Base-by-base conservation (phyloP, 2,888 invertebrate genomes). In the Tenthredo livida region DNA sequence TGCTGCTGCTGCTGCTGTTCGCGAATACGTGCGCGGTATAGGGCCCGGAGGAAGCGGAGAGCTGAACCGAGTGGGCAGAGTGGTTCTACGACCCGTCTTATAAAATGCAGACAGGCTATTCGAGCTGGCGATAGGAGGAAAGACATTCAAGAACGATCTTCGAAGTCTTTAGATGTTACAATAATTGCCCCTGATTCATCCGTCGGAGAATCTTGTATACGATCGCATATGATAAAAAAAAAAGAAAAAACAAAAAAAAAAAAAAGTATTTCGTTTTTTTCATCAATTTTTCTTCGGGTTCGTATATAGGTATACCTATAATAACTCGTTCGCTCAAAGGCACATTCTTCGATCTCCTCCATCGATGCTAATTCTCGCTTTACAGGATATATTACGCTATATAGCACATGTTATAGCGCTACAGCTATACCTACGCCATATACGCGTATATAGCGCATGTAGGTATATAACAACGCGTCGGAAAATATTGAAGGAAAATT, bases 61-160 rank as follows among this genome's bases (percentile, higher is more conserved):
- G 83, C 67, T 67, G 83, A 47, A 67, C 67, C 40, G 65, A 67
- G 83, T 83, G 83, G 67, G 83, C 33, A 67, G 83, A 83, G 83
- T 83, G 67, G 83, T 83, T 83, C 67, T 83, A 83, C 83, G 61
- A 80, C 80, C 61, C 80, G 29, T 47, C 67, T 83, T 83, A 67
- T 47, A 67, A 83, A 83, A 83, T 43, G 67, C 50, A 67, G 43
- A 65, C 83, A 43, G 40, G 80, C 80, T 61, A 25, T 29, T 25
- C 37, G 58, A 80, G 43, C 61, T 15, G 61, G 83, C 67, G 67
- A 67, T 83, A 33, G 70, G 29, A 83, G 67, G 47, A 83, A 83
- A 40, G 83, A 47, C 21, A 83, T 67, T 47, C 61, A 80, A 50
- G 33, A 43, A 77, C 15, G 77, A 77, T 77, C 77, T 50, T 21